Evolutionary conservation across 2,113 vertebrate genomes (phyloP).

Genomic region (Electrona antarctica): DNA sequence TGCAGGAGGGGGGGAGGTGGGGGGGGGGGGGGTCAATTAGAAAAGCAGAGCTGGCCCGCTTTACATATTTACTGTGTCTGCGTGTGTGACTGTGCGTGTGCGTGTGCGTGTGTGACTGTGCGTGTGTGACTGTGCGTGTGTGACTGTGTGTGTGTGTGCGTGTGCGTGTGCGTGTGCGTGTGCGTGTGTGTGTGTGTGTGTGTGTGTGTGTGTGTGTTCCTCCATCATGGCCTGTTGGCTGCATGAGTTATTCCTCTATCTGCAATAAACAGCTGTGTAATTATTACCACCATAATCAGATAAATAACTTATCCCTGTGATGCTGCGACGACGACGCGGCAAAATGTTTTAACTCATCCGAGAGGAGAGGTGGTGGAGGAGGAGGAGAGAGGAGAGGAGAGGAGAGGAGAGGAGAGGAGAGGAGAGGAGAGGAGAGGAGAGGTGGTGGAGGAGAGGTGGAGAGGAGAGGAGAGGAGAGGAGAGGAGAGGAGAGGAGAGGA

Average conservation of each 20-base stretch:
- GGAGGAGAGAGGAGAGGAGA: too few species aligned
- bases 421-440: slow-evolving; percentile 72
- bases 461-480: too few species aligned
- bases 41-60: slow-evolving; percentile 88
- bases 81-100: slow-evolving; percentile 84
- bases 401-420: slow-evolving; percentile 22
- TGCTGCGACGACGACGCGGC: slow-evolving; percentile 84
- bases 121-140: slow-evolving; percentile 91
- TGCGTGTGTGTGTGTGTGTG: slow-evolving; percentile 93
- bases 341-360: slow-evolving; percentile 89
- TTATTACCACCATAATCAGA: slow-evolving; percentile 99
- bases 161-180: slow-evolving; percentile 94
- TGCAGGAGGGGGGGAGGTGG: slow-evolving; percentile 82
- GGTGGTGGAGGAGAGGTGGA: slow-evolving; percentile 78
- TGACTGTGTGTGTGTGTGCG: slow-evolving; percentile 89
- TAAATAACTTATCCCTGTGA: slow-evolving; percentile 93
- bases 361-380: slow-evolving; percentile 38
- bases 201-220: slow-evolving; percentile 91
- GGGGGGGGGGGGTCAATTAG: slow-evolving; percentile 89
- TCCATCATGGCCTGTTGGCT: slow-evolving; percentile 96
- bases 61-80: slow-evolving; percentile 99
- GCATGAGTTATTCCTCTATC: slow-evolving; percentile 99
- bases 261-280: slow-evolving; percentile 99
- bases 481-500: too few species aligned
- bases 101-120: slow-evolving; percentile 93